phyloP scores from a whole-genome alignment of 2,113 vertebrate genomes.

The Melanerpes aurifrons region DNA sequence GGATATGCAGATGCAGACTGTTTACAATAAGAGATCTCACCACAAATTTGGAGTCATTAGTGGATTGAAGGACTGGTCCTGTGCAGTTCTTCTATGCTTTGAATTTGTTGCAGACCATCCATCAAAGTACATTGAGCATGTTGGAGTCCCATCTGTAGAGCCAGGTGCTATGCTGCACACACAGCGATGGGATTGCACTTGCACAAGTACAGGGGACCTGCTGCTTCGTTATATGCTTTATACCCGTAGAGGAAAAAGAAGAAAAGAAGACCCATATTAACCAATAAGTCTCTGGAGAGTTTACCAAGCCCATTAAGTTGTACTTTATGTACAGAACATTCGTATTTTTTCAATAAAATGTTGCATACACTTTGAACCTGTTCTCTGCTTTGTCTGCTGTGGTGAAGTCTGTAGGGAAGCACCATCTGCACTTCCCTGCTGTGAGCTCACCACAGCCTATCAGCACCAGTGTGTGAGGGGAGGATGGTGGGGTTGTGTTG shows the following conservation, averaged over 20 bases:
- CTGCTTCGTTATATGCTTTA: slow-evolving; percentile 35
- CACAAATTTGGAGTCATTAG: slow-evolving; percentile 16
- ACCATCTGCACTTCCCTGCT: background rate
- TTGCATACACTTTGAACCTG: slow-evolving; percentile 56
- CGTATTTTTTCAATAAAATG: slow-evolving; percentile 75
- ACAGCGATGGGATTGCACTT: slow-evolving; percentile 21
- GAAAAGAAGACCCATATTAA: slow-evolving; percentile 13
- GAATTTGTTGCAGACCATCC: slow-evolving; percentile 40
- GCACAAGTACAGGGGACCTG: slow-evolving; percentile 40
- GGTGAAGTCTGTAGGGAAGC: background rate
- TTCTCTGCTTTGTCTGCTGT: background rate
- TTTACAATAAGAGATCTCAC: slow-evolving; percentile 23
- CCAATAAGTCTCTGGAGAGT: slow-evolving; percentile 53
- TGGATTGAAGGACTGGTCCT: slow-evolving; percentile 19
- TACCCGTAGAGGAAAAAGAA: slow-evolving; percentile 29
- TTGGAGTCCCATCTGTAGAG: slow-evolving; percentile 34
- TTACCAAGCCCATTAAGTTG: slow-evolving; percentile 48
- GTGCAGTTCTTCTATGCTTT: slow-evolving; percentile 55
- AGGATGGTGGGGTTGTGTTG: rapidly evolving
- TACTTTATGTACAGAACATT: slow-evolving; percentile 66
- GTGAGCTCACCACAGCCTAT: rapidly evolving
- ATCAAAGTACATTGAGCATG: slow-evolving; percentile 37
- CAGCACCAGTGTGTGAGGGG: rapidly evolving
- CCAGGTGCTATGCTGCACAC: background rate
- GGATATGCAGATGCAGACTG: slow-evolving; percentile 12